Percentiles rank a stretch among this genome's conserved stretches.
Conservation (phyloP, 92 coral and sea anemone species). For the Metridium senile region DNA sequence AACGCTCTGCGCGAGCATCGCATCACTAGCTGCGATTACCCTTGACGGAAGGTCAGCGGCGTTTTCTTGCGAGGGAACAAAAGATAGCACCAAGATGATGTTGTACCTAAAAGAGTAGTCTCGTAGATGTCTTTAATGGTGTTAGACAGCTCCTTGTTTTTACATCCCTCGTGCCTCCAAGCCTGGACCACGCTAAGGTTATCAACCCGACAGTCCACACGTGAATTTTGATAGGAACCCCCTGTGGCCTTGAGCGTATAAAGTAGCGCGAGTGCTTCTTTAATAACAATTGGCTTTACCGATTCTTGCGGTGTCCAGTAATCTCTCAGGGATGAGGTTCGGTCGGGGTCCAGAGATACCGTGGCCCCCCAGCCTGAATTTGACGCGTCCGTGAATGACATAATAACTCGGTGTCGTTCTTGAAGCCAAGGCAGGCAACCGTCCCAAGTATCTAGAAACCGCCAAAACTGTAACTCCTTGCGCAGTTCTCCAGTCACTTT, state of each 20-base stretch:
- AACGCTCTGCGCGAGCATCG: not conserved
- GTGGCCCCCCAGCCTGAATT: conserved; percentile 73
- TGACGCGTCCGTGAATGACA: conserved; percentile 58
- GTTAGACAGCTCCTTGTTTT: conserved; percentile 53
- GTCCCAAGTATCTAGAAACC: conserved; percentile 56
- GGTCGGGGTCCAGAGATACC: conserved; percentile 31
- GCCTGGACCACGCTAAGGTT: conserved; percentile 55
- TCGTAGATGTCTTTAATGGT: conserved; percentile 43
- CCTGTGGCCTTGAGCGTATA: conserved; percentile 40
- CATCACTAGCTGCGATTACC: conserved; percentile 30
- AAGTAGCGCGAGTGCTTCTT: conserved; percentile 61
- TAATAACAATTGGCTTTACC: conserved; percentile 57
- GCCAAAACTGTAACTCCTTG: conserved; percentile 44
- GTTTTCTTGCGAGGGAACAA: conserved; percentile 48
- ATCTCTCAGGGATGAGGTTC: conserved; percentile 45
- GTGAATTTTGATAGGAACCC: conserved; percentile 24
- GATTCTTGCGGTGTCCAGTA: conserved; percentile 46
- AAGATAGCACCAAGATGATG: conserved; percentile 31
- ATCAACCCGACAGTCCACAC: conserved; percentile 62
- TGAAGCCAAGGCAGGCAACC: conserved; percentile 63
- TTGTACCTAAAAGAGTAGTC: conserved; percentile 21
- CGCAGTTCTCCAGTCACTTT: conserved; percentile 32
- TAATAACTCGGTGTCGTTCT: conserved; percentile 48
- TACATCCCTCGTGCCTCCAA: conserved; percentile 68
- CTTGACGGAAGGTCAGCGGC: conserved; percentile 42